These are phyloP conservation scores for Hydrolagus colliei DNA, from an alignment of 2,797 vertebrate species.

Conservation along the genomic window DNA sequence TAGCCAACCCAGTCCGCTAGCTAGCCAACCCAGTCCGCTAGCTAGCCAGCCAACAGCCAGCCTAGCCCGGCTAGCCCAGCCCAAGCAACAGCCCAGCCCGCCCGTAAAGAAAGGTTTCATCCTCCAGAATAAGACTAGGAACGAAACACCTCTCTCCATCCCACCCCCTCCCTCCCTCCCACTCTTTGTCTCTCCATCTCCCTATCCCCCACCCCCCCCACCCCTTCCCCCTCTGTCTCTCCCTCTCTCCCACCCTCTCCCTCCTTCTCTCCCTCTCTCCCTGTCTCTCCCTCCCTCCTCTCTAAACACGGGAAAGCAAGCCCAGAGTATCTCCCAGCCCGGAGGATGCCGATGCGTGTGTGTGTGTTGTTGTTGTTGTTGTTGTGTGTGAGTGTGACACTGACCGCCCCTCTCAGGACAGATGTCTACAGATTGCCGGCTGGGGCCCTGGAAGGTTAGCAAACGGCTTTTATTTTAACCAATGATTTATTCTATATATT, in stretches of 20 bases:
- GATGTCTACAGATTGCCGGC: slow-evolving; percentile 76
- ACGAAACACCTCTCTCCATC: too few relatives aligned
- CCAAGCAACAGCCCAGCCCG: too few relatives aligned
- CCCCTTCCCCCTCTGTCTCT: too few relatives aligned
- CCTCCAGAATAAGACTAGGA: too few relatives aligned
- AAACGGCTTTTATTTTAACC: neutral
- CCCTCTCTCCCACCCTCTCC: too few relatives aligned
- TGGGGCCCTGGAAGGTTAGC: slow-evolving; percentile 68
- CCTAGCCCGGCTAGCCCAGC: neutral
- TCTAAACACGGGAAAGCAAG: neutral
- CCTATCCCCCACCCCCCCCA: too few relatives aligned
- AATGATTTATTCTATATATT: neutral
- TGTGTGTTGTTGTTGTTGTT: slow-evolving; percentile 38
- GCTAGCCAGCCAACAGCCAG: slow-evolving; percentile 21
- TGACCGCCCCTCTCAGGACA: slow-evolving; percentile 58
- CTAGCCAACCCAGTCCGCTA: slow-evolving; percentile 48
- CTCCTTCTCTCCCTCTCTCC: too few relatives aligned
- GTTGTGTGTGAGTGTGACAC: slow-evolving; percentile 41
- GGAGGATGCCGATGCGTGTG: slow-evolving; percentile 40
- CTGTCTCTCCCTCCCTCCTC: too few relatives aligned
- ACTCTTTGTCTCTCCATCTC: too few relatives aligned
- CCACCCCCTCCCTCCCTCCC: too few relatives aligned
- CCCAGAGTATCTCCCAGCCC: neutral
- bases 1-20: slow-evolving; percentile 15
- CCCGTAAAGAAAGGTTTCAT: too few relatives aligned